These are phyloP conservation scores for Oplegnathus fasciatus DNA, from an alignment of 2,113 vertebrate genomes.

Conservation along the genomic window DNA sequence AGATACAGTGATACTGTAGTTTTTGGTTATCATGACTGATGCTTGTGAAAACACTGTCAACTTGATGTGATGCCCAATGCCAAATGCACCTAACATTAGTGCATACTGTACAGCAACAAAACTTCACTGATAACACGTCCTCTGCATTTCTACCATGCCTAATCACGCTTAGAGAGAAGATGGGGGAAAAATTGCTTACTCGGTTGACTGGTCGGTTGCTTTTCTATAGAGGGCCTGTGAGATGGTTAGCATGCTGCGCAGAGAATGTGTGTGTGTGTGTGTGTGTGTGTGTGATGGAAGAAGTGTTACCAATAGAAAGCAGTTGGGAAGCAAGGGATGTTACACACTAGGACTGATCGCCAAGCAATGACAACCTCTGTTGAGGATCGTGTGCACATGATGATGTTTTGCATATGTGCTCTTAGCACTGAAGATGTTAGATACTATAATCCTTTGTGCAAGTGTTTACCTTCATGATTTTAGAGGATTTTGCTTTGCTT, in stretches of 20 bases:
- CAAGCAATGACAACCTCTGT: background rate
- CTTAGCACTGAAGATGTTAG: background rate
- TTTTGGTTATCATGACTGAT: background rate
- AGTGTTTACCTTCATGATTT: conserved; percentile 36
- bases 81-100: background rate
- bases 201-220: background rate
- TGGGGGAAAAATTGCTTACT: background rate
- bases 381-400: background rate
- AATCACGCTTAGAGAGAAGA: background rate
- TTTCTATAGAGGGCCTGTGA: background rate
- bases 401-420: background rate
- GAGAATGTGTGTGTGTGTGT: background rate
- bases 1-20: background rate
- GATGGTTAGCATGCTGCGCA: background rate
- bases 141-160: background rate
- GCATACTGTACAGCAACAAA: background rate
- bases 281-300: background rate
- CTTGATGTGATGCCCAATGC: background rate
- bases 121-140: background rate
- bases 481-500: conserved; percentile 21
- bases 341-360: background rate
- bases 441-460: conserved; percentile 9
- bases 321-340: background rate
- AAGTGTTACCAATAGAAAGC: background rate
- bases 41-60: background rate